A percentile compares a stretch with the other conserved stretches of the same genome.
phyloP scores from a whole-genome alignment of 2,888 invertebrate genomes.

The Drosophila anceps region DNA sequence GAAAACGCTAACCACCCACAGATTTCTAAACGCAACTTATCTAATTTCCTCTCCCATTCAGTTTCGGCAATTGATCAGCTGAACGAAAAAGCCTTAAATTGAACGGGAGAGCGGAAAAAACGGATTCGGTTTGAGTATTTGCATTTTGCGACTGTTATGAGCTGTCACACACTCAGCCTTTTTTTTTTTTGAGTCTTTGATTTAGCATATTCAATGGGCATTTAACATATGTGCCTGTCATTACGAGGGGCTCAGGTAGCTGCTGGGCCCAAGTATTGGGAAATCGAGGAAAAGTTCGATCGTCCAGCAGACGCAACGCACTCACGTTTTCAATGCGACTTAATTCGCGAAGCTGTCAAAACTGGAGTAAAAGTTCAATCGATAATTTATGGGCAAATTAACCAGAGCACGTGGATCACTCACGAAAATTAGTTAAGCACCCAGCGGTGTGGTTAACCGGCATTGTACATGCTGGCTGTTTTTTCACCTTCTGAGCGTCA shows the following conservation, averaged over 20 bases:
- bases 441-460: background rate
- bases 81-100: slow-evolving; percentile 2
- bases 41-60: slow-evolving; percentile 69
- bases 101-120: slow-evolving; percentile 5
- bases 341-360: slow-evolving; percentile 57
- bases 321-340: slow-evolving; percentile 74
- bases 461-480: background rate
- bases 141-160: slow-evolving; percentile 64
- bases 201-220: slow-evolving; percentile 67
- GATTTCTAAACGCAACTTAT: slow-evolving; percentile 37
- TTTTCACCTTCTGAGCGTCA: background rate
- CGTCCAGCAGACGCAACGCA: slow-evolving; percentile 43
- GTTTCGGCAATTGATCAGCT: slow-evolving; percentile 50
- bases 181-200: slow-evolving; percentile 14
- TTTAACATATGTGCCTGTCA: slow-evolving; percentile 67
- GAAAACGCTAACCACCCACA: background rate
- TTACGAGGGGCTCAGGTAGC: slow-evolving; percentile 24
- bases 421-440: slow-evolving; percentile 16
- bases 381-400: slow-evolving; percentile 62
- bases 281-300: slow-evolving; percentile 75
- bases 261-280: slow-evolving; percentile 41
- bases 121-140: slow-evolving; percentile 45
- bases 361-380: slow-evolving; percentile 76
- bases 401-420: slow-evolving; percentile 62
- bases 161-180: slow-evolving; percentile 1